These are phyloP conservation scores for Hydriomena furcata DNA, from an alignment of 2,888 invertebrate genomes.

Conservation along the genomic window DNA sequence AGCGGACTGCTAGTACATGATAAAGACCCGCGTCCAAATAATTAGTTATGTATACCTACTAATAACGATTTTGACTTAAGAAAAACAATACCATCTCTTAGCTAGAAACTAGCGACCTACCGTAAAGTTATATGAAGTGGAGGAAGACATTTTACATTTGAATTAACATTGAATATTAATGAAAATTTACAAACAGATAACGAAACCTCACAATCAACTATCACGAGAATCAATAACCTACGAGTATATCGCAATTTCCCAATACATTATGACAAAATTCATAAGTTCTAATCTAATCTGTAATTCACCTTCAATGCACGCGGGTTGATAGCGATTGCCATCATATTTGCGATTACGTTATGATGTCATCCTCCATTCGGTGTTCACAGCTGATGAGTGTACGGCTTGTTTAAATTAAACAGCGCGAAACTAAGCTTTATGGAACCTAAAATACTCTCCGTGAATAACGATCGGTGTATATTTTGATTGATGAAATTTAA, in stretches of 20 bases:
- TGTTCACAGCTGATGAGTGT: conserved; percentile 5
- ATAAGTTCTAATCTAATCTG: conserved; percentile 17
- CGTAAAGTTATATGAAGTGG: conserved; percentile 10
- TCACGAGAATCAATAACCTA: background rate
- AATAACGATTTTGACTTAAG: too few species aligned
- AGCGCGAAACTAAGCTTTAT: too few species aligned
- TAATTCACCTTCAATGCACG: conserved; percentile 10
- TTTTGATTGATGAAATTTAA: too few species aligned
- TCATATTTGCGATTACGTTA: conserved; percentile 14
- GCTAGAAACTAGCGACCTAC: background rate
- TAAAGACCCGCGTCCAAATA: too few species aligned
- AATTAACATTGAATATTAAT: background rate
- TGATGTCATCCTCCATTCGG: conserved; percentile 26
- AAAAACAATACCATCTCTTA: too few species aligned
- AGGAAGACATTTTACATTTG: conserved; percentile 1
- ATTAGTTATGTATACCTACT: too few species aligned
- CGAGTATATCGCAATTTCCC: background rate
- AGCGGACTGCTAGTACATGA: too few species aligned
- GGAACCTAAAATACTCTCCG: too few species aligned
- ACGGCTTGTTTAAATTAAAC: conserved; percentile 5
- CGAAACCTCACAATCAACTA: background rate
- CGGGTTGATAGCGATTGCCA: conserved; percentile 15
- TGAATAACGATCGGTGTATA: too few species aligned
- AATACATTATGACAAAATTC: background rate
- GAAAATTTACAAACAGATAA: too few species aligned